Evolutionary conservation across 2,113 vertebrate species (phyloP).

Genomic region (Notarius lentiginosus): DNA sequence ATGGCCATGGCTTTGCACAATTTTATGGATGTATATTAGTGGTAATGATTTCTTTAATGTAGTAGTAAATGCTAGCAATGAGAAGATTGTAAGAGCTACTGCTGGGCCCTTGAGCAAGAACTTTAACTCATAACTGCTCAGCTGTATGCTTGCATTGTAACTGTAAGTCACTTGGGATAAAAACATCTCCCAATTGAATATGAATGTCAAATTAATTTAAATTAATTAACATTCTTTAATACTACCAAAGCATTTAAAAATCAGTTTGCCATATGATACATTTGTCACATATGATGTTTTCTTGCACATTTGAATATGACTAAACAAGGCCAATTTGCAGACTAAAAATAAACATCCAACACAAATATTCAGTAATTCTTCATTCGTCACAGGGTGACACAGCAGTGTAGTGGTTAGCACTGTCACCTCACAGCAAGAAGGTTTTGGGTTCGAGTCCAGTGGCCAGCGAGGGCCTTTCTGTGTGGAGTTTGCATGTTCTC

Average conservation of each 20-base stretch:
- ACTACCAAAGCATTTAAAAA: neutral
- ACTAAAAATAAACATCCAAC: neutral
- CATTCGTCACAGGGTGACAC: too few relatives aligned
- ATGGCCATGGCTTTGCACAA: neutral
- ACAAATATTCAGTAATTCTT: neutral
- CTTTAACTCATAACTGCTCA: neutral
- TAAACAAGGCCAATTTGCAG: neutral
- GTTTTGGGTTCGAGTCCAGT: too few relatives aligned
- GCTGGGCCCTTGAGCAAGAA: neutral
- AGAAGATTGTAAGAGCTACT: neutral
- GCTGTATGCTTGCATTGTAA: neutral
- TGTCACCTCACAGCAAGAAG: too few relatives aligned
- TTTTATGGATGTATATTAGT: neutral
- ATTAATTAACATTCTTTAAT: neutral
- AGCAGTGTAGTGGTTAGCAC: too few relatives aligned
- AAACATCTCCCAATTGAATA: neutral
- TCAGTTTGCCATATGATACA: neutral
- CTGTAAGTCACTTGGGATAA: neutral
- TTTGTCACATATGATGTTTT: neutral
- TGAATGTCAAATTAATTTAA: neutral
- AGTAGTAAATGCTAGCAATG: neutral
- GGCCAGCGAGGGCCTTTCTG: too few relatives aligned
- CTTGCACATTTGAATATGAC: neutral
- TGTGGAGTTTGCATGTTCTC: too few relatives aligned
- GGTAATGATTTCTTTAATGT: conserved; percentile 17